phyloP scores from a whole-genome alignment of 2,113 vertebrate genomes.

The Oceanites oceanicus region DNA sequence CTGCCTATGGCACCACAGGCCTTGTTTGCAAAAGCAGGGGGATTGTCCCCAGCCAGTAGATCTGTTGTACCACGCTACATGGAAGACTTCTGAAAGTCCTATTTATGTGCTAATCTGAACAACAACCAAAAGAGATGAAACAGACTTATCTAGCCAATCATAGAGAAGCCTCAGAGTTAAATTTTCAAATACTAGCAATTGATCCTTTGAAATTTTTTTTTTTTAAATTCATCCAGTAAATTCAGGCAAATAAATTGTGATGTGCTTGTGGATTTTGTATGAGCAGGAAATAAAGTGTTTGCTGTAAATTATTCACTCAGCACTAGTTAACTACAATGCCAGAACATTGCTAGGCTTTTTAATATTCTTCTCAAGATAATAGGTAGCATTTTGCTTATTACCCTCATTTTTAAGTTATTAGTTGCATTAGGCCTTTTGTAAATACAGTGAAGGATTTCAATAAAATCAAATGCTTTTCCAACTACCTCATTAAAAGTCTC shows the following conservation, averaged over 20 bases:
- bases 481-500: conserved; percentile 27
- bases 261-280: conserved; percentile 36
- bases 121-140: conserved; percentile 7
- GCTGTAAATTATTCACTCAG: conserved; percentile 60
- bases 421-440: conserved; percentile 52
- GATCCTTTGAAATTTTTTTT: conserved; percentile 21
- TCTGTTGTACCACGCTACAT: accelerated
- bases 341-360: conserved; percentile 24
- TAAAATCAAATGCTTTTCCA: conserved; percentile 59
- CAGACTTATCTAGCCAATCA: neutral
- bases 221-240: neutral
- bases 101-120: conserved; percentile 6
- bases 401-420: conserved; percentile 58
- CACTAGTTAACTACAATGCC: conserved; percentile 34
- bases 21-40: neutral
- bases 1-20: neutral
- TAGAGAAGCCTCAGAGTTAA: neutral
- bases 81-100: neutral
- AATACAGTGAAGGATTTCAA: conserved; percentile 43
- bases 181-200: conserved; percentile 27
- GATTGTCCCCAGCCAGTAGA: neutral
- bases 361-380: conserved; percentile 52
- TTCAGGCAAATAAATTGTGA: conserved; percentile 30
- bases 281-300: conserved; percentile 46
- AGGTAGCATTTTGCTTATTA: conserved; percentile 57